Evolutionary conservation across 2,113 vertebrate species (phyloP).

Genomic region (Melospiza georgiana): DNA sequence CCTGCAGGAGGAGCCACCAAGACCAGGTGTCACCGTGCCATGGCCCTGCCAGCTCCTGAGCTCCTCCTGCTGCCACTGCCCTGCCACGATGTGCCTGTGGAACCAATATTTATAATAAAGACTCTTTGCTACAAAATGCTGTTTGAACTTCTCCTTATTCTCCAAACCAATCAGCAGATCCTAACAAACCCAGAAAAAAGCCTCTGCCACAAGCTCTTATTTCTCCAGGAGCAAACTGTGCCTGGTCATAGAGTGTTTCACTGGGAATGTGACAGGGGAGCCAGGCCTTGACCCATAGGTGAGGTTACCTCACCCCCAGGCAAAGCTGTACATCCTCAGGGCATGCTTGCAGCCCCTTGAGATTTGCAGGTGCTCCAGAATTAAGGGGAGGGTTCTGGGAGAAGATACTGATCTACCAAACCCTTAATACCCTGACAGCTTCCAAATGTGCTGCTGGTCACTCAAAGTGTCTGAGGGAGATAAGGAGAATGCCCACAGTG

Average conservation of each 20-base stretch:
- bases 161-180: background rate
- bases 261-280: rapidly evolving
- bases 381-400: background rate
- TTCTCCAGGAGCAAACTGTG: background rate
- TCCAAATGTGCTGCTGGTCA: background rate
- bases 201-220: rapidly evolving
- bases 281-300: background rate
- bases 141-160: background rate
- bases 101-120: constrained; percentile 36
- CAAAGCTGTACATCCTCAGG: background rate
- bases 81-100: background rate
- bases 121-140: background rate
- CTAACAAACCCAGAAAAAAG: background rate
- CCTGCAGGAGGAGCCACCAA: background rate
- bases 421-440: background rate
- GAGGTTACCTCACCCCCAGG: background rate
- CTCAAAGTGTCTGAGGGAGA: background rate
- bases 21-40: background rate
- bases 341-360: rapidly evolving
- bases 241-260: background rate
- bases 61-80: background rate
- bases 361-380: background rate
- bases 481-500: background rate
- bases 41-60: rapidly evolving
- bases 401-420: background rate